A percentile compares a stretch with the other conserved stretches of the same genome.
These are phyloP conservation scores for Xestia xanthographa DNA, from an alignment of 2,888 invertebrate genomes.

Conservation along the genomic window DNA sequence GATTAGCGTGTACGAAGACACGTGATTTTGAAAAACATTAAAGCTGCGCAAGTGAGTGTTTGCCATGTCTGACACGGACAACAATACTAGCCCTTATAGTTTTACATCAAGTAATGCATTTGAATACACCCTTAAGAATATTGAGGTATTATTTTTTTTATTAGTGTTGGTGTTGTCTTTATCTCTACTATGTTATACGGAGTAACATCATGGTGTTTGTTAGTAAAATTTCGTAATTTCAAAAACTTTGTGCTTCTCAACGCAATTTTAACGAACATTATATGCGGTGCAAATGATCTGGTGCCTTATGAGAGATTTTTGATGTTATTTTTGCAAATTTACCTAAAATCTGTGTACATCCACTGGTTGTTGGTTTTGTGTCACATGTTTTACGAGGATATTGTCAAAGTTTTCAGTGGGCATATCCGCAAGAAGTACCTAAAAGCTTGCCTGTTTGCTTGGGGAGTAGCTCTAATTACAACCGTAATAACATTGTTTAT, in stretches of 20 bases:
- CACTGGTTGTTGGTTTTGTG: slow-evolving; percentile 11
- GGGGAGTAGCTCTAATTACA: not conserved
- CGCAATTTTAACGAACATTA: not conserved
- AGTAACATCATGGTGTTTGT: not conserved
- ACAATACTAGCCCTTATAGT: not conserved
- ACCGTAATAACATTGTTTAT: not conserved
- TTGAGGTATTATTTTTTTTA: too few relatives aligned
- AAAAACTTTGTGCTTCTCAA: slow-evolving; percentile 20
- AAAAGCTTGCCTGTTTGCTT: slow-evolving; percentile 4
- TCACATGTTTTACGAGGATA: slow-evolving; percentile 3
- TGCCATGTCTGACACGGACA: not conserved
- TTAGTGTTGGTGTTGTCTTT: not conserved
- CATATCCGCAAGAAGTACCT: slow-evolving; percentile 3
- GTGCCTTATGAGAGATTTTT: too few relatives aligned
- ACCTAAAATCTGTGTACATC: not conserved
- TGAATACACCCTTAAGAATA: not conserved
- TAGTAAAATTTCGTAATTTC: slow-evolving; percentile 5
- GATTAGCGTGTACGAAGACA: not conserved
- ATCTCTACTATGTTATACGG: slow-evolving; percentile 6
- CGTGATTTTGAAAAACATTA: not conserved
- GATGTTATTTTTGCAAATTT: too few relatives aligned
- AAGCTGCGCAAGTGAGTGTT: not conserved
- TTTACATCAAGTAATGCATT: too few relatives aligned
- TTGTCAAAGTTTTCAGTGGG: slow-evolving; percentile 7
- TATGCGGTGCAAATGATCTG: not conserved